Evolutionary conservation across 2,113 vertebrate genomes (phyloP), one percentile per base, ranked within the genome.

Genomic region (Todiramphus chloris): DNA sequence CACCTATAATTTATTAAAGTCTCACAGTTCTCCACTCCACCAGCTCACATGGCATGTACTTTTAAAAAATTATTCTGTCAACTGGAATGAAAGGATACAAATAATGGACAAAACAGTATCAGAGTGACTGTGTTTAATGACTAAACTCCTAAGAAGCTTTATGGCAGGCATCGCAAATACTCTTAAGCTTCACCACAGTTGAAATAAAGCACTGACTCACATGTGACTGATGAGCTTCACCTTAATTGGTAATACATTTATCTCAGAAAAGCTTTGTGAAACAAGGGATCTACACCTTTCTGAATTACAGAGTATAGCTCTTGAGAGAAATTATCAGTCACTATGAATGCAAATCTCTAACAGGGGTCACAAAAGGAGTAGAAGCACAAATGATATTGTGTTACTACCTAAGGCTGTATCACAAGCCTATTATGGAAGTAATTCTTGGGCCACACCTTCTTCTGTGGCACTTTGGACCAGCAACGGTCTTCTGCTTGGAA

Each of bases 1-100:
- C n/a, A 87, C 23, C n/a, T 63, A 44, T 79, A 92, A 97, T 94
- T 97, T 97, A 95, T 90, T 96, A 43, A 93, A 79, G 58, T 77
- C 37, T 77, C 64, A 81, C 33, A 46, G 48, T 59, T 83, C 50
- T 95, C 16, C 19, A 70, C 50, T 95, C 16, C 16, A 73, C 30
- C 58, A 63, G 51, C 51, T 94, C 60, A 82, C 39, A 94, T 6
- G 44, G 35, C 20, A 56, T 20, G 10, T 51, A 69, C 83, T 82
- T 84, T 82, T 73, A 81, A 95, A 94, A 96, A 96, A 90, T 79
- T 11, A 46, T 82, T 88, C 93, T 81, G 20, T 97, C 90, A 93
- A 41, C 81, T 73, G 70, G 68, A 94, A 97, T 78, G 78, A 94
- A 68, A 95, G 63, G 92, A 92, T 88, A 90, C 68, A 97, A 94